Evolutionary conservation across 2,797 vertebrate genomes (phyloP).

Genomic region (Enteromius argenteus): DNA sequence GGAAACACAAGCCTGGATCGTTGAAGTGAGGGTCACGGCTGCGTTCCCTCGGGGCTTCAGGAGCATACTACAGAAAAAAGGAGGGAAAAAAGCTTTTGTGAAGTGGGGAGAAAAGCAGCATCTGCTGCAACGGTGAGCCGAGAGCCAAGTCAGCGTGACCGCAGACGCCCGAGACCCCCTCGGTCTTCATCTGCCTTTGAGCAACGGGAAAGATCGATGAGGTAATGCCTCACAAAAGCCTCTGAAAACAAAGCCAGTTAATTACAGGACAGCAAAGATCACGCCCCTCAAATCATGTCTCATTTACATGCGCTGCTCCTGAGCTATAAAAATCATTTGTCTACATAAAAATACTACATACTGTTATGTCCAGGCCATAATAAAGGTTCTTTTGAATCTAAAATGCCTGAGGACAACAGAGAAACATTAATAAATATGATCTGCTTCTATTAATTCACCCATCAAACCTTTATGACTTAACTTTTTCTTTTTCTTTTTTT

Average conservation of each 20-base stretch:
- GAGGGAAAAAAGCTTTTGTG: conserved; percentile 42
- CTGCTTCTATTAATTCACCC: neutral
- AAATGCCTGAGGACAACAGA: neutral
- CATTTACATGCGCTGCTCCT: neutral
- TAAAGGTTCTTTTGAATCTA: neutral
- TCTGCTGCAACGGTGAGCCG: conserved; percentile 70
- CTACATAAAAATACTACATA: neutral
- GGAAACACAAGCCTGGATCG: conserved; percentile 56
- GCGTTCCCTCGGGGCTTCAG: conserved; percentile 54
- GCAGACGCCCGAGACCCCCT: conserved; percentile 28
- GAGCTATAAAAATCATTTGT: neutral
- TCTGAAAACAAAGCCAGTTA: conserved; percentile 60
- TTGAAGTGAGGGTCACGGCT: conserved; percentile 59
- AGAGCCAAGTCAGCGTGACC: conserved; percentile 70
- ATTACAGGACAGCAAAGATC: neutral
- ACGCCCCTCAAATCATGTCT: neutral
- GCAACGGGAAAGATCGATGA: conserved; percentile 68
- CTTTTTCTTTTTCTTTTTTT: neutral
- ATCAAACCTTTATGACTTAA: neutral
- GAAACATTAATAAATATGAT: neutral
- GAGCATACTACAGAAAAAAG: conserved; percentile 61
- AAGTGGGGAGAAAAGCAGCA: conserved; percentile 64
- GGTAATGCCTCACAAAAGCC: conserved; percentile 64
- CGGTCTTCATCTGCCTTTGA: conserved; percentile 49
- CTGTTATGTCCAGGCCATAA: neutral